A percentile compares a stretch with the other conserved stretches of the same genome.
Conservation (phyloP, 2,113 vertebrate genomes). For the Phainopepla nitens region DNA sequence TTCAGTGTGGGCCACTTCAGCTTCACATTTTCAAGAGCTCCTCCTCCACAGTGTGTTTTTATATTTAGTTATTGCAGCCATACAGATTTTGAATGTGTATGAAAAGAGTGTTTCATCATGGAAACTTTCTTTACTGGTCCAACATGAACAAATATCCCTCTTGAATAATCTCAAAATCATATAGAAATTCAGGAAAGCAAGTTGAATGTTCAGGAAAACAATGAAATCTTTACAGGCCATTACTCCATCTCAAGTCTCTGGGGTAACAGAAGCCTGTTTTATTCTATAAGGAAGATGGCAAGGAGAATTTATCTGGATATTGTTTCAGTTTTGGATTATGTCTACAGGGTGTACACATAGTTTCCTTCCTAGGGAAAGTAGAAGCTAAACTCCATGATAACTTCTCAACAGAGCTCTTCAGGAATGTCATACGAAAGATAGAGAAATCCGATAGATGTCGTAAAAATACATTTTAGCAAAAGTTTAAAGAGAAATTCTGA, state of each 20-base stretch:
- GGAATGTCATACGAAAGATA: background rate
- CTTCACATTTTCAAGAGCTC: background rate
- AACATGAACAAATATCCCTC: background rate
- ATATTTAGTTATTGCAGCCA: background rate
- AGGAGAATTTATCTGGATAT: background rate
- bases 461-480: background rate
- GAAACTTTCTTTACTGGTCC: background rate
- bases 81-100: background rate
- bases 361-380: background rate
- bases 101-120: background rate
- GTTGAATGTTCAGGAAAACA: background rate
- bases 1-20: background rate
- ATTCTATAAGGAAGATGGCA: background rate
- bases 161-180: background rate
- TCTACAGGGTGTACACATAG: background rate
- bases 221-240: background rate
- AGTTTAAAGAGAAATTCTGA: background rate
- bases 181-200: background rate
- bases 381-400: background rate
- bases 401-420: background rate
- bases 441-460: accelerated
- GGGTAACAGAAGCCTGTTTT: background rate
- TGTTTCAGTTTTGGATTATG: background rate
- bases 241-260: background rate
- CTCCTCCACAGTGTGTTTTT: background rate